These are phyloP conservation scores for Aradophagus sp. DNA, from an alignment of 1,140 invertebrate genomes.

Conservation along the genomic window DNA sequence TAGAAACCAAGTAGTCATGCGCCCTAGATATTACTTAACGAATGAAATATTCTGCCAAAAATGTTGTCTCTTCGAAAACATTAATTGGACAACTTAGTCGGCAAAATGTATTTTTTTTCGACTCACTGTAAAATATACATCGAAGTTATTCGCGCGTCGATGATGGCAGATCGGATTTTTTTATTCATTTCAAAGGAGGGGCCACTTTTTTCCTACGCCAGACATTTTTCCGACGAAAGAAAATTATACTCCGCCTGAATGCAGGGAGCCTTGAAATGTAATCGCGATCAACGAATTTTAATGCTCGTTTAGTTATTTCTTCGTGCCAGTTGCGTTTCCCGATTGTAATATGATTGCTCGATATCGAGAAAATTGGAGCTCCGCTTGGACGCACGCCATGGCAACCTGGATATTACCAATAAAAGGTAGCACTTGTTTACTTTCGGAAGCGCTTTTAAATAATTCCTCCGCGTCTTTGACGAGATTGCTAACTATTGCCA, in stretches of 20 bases:
- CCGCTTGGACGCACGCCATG: slow-evolving; percentile 60
- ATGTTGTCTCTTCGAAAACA: too few relatives aligned
- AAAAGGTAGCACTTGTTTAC: slow-evolving; percentile 49
- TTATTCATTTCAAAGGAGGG: slow-evolving; percentile 50
- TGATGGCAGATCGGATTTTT: slow-evolving; percentile 41
- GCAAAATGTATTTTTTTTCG: too few relatives aligned
- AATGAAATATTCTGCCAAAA: too few relatives aligned
- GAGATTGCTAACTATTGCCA: background rate
- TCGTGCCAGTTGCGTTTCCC: slow-evolving; percentile 65
- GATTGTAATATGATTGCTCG: slow-evolving; percentile 72
- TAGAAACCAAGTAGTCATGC: too few relatives aligned
- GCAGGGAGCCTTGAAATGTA: slow-evolving; percentile 45
- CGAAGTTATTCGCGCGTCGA: slow-evolving; percentile 22
- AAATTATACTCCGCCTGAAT: slow-evolving; percentile 51
- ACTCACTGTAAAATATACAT: too few relatives aligned
- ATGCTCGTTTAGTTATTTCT: slow-evolving; percentile 61
- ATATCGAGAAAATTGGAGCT: slow-evolving; percentile 70
- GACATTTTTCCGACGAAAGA: slow-evolving; percentile 47
- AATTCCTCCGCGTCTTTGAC: slow-evolving; percentile 14
- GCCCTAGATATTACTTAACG: too few relatives aligned
- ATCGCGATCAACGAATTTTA: slow-evolving; percentile 58
- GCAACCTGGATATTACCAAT: slow-evolving; percentile 53
- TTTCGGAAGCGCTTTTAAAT: slow-evolving; percentile 40
- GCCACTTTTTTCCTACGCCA: slow-evolving; percentile 47
- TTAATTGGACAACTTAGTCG: too few relatives aligned